phyloP scores from a whole-genome alignment of 2,888 invertebrate genomes.

The Stenolophus ochropezus region DNA sequence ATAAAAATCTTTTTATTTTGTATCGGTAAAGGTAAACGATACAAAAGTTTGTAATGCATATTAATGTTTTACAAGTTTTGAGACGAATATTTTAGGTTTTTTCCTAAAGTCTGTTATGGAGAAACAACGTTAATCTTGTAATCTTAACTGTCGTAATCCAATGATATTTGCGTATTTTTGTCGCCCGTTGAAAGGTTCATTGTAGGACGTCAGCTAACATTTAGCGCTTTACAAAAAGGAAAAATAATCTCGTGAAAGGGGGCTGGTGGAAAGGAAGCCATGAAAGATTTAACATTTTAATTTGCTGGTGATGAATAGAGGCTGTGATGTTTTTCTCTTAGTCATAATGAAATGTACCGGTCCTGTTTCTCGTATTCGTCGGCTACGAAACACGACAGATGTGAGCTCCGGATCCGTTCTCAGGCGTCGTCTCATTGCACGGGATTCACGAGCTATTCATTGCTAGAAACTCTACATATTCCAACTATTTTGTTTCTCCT shows the following conservation, averaged over 20 bases:
- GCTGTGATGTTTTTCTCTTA: constrained; percentile 21
- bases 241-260: neutral
- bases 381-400: constrained; percentile 39
- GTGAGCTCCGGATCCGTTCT: constrained; percentile 4
- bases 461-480: neutral
- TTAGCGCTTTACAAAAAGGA: neutral
- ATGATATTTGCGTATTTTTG: neutral
- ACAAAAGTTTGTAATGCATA: too few relatives aligned
- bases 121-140: constrained; percentile 8
- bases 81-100: too few relatives aligned
- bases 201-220: neutral
- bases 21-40: too few relatives aligned
- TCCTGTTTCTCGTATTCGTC: constrained; percentile 10
- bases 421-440: neutral
- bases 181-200: neutral
- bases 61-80: too few relatives aligned
- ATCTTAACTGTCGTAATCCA: neutral
- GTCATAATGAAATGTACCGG: constrained; percentile 25
- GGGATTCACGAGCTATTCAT: neutral
- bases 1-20: too few relatives aligned
- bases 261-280: neutral
- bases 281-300: constrained; percentile 33
- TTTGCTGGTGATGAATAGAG: constrained; percentile 16
- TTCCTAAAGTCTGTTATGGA: neutral
- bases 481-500: neutral